Conservation (phyloP, 2,113 vertebrate genomes). For the Pseudolaguvia tuberculata region DNA sequence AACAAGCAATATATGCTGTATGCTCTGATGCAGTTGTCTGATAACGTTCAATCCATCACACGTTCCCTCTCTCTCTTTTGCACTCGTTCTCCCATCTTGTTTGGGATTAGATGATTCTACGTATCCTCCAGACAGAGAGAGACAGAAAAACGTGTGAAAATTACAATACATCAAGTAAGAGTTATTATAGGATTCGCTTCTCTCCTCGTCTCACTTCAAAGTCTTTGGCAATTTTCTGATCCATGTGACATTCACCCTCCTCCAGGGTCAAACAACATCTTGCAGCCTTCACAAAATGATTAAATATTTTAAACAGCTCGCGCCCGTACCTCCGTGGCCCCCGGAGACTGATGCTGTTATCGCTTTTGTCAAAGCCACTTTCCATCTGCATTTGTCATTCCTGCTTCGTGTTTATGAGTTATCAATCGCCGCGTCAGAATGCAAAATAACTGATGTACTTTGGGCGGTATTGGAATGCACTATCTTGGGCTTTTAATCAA, state of each 20-base stretch:
- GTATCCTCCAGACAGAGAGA: constrained; percentile 68
- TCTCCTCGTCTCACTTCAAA: constrained; percentile 79
- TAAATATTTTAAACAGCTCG: constrained; percentile 99
- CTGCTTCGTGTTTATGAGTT: constrained; percentile 94
- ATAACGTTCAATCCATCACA: constrained; percentile 44
- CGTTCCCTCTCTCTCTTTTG: constrained; percentile 13
- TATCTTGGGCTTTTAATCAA: constrained; percentile 99
- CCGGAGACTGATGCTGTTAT: constrained; percentile 97
- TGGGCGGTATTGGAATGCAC: constrained; percentile 92
- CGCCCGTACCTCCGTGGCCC: constrained; percentile 85
- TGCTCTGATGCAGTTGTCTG: constrained; percentile 42
- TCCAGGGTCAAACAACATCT: constrained; percentile 99
- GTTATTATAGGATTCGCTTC: constrained; percentile 69
- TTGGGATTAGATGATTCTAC: constrained; percentile 65
- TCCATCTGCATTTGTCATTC: constrained; percentile 98
- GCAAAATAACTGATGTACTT: constrained; percentile 99
- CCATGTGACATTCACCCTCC: constrained; percentile 98
- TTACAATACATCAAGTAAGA: constrained; percentile 82
- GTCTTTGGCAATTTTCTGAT: constrained; percentile 92
- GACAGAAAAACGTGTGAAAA: constrained; percentile 68
- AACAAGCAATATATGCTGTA: constrained; percentile 45
- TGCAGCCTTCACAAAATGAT: constrained; percentile 98
- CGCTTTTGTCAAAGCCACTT: constrained; percentile 99
- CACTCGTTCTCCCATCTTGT: constrained; percentile 41
- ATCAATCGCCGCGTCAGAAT: constrained; percentile 99